Evolutionary conservation across 2,113 vertebrate species (phyloP).

Genomic region (Excalfactoria chinensis): DNA sequence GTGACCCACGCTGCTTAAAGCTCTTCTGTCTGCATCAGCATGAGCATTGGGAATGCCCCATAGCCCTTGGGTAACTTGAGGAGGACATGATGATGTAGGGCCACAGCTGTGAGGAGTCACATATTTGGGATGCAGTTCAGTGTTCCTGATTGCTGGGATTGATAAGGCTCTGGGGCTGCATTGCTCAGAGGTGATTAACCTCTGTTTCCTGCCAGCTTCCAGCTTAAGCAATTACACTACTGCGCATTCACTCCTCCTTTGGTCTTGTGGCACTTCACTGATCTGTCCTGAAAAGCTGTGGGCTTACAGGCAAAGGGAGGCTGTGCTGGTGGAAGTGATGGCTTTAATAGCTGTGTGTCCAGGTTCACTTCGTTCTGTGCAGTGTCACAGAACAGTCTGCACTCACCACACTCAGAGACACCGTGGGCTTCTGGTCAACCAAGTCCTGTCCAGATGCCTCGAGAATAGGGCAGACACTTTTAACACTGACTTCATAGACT

Average conservation of each 20-base stretch:
- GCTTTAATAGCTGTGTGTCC: not conserved
- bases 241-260: not conserved
- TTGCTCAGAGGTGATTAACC: not conserved
- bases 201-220: not conserved
- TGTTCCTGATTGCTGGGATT: not conserved
- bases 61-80: not conserved
- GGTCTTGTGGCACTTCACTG: not conserved
- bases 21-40: not conserved
- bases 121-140: not conserved
- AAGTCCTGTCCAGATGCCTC: too few species aligned
- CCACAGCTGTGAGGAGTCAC: not conserved
- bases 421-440: not conserved
- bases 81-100: not conserved
- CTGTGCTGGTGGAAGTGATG: not conserved
- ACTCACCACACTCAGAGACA: not conserved
- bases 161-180: not conserved
- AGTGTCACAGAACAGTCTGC: not conserved
- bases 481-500: not conserved
- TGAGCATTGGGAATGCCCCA: not conserved
- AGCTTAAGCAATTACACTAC: not conserved
- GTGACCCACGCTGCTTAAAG: not conserved
- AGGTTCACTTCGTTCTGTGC: not conserved
- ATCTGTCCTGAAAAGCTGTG: not conserved
- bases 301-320: not conserved
- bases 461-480: not conserved